These are phyloP conservation scores for Tringa solitaria DNA, from an alignment of 2,113 vertebrate genomes.

Conservation along the genomic window DNA sequence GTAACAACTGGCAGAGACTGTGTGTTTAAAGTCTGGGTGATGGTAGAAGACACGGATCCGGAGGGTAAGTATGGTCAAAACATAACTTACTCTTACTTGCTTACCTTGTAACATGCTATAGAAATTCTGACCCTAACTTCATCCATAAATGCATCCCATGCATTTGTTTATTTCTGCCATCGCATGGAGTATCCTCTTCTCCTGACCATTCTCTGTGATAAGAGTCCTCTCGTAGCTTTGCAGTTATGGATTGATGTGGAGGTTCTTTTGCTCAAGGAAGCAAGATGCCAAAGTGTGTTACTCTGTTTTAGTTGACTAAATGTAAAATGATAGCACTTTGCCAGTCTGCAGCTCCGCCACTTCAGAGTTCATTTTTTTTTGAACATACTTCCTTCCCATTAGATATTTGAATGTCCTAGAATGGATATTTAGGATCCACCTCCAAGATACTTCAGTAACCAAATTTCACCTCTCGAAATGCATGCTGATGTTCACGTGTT, in stretches of 20 bases:
- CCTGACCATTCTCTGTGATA: neutral
- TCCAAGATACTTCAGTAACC: neutral
- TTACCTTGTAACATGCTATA: neutral
- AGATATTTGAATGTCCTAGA: neutral
- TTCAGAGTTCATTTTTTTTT: neutral
- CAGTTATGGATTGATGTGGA: neutral
- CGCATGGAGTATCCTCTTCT: neutral
- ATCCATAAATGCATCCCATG: neutral
- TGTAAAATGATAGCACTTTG: neutral
- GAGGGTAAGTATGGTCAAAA: slow-evolving; percentile 60
- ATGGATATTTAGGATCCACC: neutral
- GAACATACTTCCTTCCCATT: neutral
- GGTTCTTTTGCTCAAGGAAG: neutral
- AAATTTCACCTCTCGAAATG: neutral
- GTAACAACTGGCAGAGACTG: slow-evolving; percentile 86
- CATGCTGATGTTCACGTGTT: neutral
- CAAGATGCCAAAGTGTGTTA: neutral
- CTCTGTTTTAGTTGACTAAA: neutral
- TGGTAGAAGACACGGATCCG: slow-evolving; percentile 74
- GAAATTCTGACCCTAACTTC: neutral
- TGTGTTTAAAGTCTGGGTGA: slow-evolving; percentile 92
- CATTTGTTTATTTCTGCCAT: neutral
- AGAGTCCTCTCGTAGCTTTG: neutral
- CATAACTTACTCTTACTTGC: fast-evolving
- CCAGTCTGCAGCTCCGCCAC: neutral